phyloP scores from a whole-genome alignment of 1,140 invertebrate genomes.

The Leptopilina boulardi region DNA sequence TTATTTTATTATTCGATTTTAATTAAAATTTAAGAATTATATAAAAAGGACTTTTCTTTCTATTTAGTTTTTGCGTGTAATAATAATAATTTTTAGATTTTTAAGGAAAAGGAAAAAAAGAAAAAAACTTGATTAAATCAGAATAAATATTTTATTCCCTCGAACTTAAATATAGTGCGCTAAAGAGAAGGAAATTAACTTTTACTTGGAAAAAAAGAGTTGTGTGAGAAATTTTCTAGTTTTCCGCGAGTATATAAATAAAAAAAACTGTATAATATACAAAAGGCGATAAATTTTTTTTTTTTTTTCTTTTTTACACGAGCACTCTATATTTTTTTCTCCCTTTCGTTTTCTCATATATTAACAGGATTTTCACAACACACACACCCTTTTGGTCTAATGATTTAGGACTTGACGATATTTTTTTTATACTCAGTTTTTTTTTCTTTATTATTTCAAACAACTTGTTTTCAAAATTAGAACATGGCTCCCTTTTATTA shows the following conservation, averaged over 20 bases:
- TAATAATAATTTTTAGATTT: too few species aligned
- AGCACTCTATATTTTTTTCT: background rate
- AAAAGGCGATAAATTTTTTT: slow-evolving; percentile 6
- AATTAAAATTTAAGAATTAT: too few species aligned
- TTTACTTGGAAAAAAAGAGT: background rate
- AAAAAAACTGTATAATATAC: background rate
- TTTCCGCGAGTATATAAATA: background rate
- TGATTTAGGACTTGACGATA: background rate
- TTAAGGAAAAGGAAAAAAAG: too few species aligned
- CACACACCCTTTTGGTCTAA: background rate
- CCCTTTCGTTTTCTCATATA: background rate
- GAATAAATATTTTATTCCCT: background rate
- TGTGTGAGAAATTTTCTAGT: background rate
- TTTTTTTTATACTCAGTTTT: background rate
- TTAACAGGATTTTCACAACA: background rate
- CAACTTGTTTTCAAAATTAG: background rate
- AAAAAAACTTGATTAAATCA: background rate
- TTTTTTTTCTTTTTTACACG: background rate
- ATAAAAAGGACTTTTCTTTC: too few species aligned
- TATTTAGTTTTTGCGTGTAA: too few species aligned
- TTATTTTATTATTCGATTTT: too few species aligned
- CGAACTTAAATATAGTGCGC: background rate
- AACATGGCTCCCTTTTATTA: background rate
- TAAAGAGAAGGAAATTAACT: slow-evolving; percentile 1
- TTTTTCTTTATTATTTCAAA: background rate